Evolutionary conservation across 2,888 invertebrate species (phyloP).

Genomic region (Amphipoea oculea): DNA sequence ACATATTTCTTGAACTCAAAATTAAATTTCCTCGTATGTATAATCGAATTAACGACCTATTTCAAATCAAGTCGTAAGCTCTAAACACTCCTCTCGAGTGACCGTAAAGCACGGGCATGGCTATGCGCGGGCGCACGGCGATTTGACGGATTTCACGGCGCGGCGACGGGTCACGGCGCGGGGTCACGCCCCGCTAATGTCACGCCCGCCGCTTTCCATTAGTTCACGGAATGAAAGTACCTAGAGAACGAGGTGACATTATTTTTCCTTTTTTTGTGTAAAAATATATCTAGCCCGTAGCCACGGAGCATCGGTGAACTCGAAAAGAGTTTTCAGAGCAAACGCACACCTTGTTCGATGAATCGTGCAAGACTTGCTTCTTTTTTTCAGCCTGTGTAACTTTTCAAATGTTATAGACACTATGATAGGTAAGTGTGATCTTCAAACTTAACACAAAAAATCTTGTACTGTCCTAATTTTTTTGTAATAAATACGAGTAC

Average conservation of each 20-base stretch:
- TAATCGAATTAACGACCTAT: neutral
- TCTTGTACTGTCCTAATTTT: neutral
- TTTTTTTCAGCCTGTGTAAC: neutral
- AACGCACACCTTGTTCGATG: neutral
- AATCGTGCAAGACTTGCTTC: neutral
- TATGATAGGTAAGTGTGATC: neutral
- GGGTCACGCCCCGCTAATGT: conserved; percentile 87
- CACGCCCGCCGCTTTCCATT: conserved; percentile 85
- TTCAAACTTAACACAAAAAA: neutral
- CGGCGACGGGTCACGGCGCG: conserved; percentile 83
- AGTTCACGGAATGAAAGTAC: conserved; percentile 83
- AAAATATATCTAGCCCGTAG: conserved; percentile 6
- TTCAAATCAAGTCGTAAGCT: conserved; percentile 54
- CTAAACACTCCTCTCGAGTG: conserved; percentile 66
- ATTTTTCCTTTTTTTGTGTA: conserved; percentile 51
- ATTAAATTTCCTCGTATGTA: neutral
- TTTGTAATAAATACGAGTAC: neutral
- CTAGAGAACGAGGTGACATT: conserved; percentile 71
- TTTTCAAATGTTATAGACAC: neutral
- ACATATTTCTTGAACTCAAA: neutral
- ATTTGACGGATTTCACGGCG: conserved; percentile 89
- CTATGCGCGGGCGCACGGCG: conserved; percentile 87
- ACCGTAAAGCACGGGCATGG: conserved; percentile 76
- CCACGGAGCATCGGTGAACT: neutral
- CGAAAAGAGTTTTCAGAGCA: conserved; percentile 9